phyloP scores from a whole-genome alignment of 2,113 vertebrate species.

The Sander vitreus region DNA sequence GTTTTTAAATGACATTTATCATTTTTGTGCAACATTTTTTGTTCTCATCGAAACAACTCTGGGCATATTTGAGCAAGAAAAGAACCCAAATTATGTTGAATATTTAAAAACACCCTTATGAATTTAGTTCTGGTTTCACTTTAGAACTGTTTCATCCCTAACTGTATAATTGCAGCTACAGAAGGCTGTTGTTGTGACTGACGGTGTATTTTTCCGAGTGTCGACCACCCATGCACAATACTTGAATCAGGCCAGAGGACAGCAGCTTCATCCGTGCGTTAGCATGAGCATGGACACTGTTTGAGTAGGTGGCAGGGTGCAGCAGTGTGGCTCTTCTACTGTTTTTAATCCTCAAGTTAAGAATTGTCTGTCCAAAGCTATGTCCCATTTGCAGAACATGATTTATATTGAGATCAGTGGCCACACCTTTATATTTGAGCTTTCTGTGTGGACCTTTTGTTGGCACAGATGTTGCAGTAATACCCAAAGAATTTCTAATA shows the following conservation, averaged over 20 bases:
- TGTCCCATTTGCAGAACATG: neutral
- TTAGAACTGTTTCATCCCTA: neutral
- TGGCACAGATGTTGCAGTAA: neutral
- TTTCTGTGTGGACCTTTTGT: neutral
- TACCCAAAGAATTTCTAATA: no score
- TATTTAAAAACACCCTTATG: neutral
- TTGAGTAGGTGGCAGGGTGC: slow-evolving; percentile 21
- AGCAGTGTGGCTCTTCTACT: slow-evolving; percentile 5
- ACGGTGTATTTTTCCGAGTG: slow-evolving; percentile 3
- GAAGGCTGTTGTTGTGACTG: slow-evolving; percentile 16
- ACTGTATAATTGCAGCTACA: neutral
- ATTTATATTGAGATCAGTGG: neutral
- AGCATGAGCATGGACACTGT: neutral
- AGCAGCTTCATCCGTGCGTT: slow-evolving; percentile 31
- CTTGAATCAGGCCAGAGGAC: slow-evolving; percentile 57
- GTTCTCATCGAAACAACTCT: neutral
- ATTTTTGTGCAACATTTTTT: neutral
- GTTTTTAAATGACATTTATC: neutral
- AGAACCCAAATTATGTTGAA: neutral
- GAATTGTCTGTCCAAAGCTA: neutral
- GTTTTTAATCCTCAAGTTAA: neutral
- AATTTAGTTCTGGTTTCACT: slow-evolving; percentile 3
- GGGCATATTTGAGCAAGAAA: neutral
- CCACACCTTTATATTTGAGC: neutral
- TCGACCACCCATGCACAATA: slow-evolving; percentile 58